Base-by-base conservation (phyloP, 2,888 invertebrate genomes). In the Euzetes globulus region DNA sequence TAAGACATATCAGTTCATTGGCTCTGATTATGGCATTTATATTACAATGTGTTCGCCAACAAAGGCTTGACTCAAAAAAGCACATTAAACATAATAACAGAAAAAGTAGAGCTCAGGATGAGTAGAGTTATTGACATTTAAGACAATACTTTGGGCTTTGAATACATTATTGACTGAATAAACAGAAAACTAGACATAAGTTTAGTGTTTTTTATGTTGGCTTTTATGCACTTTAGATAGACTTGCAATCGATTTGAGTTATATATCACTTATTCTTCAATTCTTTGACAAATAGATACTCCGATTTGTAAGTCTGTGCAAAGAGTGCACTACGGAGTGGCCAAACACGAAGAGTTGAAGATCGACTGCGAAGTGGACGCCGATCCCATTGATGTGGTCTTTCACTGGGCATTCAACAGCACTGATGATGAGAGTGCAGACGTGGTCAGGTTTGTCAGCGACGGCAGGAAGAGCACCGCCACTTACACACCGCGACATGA, bases 301-400 rank as follows among this genome's bases (percentile, higher is more conserved):
- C 80, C 80, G 7, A 71, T 78, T 5, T 80, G 80, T 74, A 72
- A 75, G 52, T 71, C 77, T 22, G 76, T 75, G 11, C 77, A 77
- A 55, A 78, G 77, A 63, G 77, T 78, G 33, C 76, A 77, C 9
- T 79, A 78, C 50, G 78, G 79, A 11, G 79, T 79, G 1, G 80
- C 79, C 1, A 76, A 78, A 71, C 76, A 77, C 22, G 79, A 80
- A 65, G 75, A 76, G 17, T 78, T 77, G 4, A 74, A 73, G 13
- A 77, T 79, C 15, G 76, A 76, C 15, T 79, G 79, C 65, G 78
- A 78, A 60, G 78, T 79, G 0, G 78, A 78, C 27, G 79, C 79
- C 13, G 77, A 79, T 45, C 79, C 79, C 11, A 72, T 76, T 19
- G 77, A 79, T 41, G 79, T 79, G 47, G 71, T 70, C 5, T 79